phyloP scores from a whole-genome alignment of 2,113 vertebrate genomes.

The Etia nguti region DNA sequence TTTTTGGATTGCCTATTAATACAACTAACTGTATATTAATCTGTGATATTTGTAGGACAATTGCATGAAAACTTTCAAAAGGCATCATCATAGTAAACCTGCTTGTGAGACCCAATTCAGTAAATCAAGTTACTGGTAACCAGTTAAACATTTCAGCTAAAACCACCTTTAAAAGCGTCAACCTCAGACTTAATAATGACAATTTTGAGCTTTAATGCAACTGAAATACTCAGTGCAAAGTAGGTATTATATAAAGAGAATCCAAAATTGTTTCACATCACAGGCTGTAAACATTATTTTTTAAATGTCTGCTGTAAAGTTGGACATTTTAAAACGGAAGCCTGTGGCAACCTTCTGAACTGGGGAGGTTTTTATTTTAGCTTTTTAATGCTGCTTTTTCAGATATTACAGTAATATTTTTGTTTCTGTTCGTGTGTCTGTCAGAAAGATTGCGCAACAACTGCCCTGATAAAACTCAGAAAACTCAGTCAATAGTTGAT shows the following conservation, averaged over 20 bases:
- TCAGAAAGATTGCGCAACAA: background rate
- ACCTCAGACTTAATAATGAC: background rate
- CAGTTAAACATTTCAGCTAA: background rate
- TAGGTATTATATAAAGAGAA: background rate
- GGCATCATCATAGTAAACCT: background rate
- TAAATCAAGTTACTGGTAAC: background rate
- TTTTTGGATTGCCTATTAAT: fast-evolving
- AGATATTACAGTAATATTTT: fast-evolving
- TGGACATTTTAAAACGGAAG: fast-evolving
- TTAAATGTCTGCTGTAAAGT: background rate
- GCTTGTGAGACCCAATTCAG: background rate
- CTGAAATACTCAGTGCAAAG: fast-evolving
- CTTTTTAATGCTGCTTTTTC: background rate
- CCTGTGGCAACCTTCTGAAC: fast-evolving
- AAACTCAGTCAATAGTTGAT: background rate
- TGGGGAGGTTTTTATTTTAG: fast-evolving
- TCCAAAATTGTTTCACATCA: background rate
- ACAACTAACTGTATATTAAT: background rate
- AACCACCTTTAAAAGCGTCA: background rate
- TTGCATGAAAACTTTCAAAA: background rate
- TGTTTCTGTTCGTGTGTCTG: background rate
- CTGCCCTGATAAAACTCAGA: background rate
- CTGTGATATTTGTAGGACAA: background rate
- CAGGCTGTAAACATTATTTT: fast-evolving
- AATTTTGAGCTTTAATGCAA: background rate